Conservation (phyloP, 2,888 invertebrate species). For the Cephus pulcher region DNA sequence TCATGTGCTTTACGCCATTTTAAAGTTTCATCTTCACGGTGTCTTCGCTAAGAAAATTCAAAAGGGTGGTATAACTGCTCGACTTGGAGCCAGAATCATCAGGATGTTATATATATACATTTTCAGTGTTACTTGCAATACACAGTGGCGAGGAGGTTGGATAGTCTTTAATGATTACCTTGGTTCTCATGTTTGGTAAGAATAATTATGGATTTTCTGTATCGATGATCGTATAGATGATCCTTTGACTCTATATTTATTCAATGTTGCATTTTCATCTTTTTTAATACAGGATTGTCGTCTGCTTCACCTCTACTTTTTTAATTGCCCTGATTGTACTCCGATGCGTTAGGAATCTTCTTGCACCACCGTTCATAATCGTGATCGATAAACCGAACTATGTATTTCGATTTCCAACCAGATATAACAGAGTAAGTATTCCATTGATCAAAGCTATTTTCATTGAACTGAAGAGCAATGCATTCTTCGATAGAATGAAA, state of each 20-base stretch:
- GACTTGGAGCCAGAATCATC: constrained; percentile 30
- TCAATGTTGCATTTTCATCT: neutral
- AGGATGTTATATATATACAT: constrained; percentile 67
- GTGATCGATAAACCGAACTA: constrained; percentile 71
- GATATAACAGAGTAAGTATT: constrained; percentile 62
- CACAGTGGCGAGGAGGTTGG: constrained; percentile 72
- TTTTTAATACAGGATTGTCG: constrained; percentile 34
- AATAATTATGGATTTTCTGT: neutral
- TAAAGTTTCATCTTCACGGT: constrained; percentile 36
- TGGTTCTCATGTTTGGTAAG: constrained; percentile 37
- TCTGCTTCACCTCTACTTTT: constrained; percentile 32
- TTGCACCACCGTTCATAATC: constrained; percentile 72
- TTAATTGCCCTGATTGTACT: constrained; percentile 53
- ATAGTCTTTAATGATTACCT: constrained; percentile 56
- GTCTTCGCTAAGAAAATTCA: constrained; percentile 31
- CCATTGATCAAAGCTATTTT: neutral
- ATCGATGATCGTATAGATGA: neutral
- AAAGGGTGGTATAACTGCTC: neutral
- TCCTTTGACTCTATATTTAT: neutral
- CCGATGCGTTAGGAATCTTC: constrained; percentile 69
- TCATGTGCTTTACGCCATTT: constrained; percentile 70
- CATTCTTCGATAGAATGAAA: neutral
- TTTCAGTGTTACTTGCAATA: constrained; percentile 68
- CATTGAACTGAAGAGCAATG: neutral
- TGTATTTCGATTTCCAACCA: constrained; percentile 73